These are phyloP conservation scores for Antechinus flavipes DNA, from an alignment of 2,113 vertebrate species.

Conservation along the genomic window DNA sequence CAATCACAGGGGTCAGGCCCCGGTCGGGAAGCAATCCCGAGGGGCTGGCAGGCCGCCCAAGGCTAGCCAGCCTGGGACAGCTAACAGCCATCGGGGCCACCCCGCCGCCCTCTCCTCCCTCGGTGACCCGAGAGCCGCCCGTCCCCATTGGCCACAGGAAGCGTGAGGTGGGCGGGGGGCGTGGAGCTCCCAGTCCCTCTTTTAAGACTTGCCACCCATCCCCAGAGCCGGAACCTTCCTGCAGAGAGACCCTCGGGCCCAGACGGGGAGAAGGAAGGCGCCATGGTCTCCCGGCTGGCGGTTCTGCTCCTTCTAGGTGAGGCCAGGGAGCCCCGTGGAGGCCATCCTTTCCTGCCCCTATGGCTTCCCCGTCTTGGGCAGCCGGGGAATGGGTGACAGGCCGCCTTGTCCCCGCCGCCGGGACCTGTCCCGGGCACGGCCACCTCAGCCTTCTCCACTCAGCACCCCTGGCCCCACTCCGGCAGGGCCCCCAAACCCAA, in stretches of 20 bases:
- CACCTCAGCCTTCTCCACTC: neutral
- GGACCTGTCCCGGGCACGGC: neutral
- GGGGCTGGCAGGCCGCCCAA: neutral
- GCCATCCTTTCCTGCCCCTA: too few species aligned
- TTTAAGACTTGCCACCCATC: neutral
- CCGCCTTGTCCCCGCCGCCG: too few species aligned
- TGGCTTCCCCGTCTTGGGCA: too few species aligned
- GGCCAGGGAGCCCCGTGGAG: too few species aligned
- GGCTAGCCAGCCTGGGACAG: neutral
- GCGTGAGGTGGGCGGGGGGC: neutral
- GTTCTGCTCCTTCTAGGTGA: neutral
- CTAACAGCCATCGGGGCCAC: neutral
- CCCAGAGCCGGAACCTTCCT: neutral
- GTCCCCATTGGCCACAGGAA: neutral
- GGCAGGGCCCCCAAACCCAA: too few species aligned
- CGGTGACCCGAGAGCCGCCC: neutral
- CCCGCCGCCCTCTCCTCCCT: too few species aligned
- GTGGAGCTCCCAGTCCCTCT: neutral
- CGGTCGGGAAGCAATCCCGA: neutral
- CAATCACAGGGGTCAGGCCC: neutral
- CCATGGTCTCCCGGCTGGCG: neutral
- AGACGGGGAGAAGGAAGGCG: neutral
- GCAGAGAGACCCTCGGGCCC: neutral
- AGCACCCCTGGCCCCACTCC: too few species aligned
- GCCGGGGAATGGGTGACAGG: neutral